Evolutionary conservation across 2,797 vertebrate species (phyloP), one percentile per base, ranked within the genome.

Genomic region (Clarias laeviceps): DNA sequence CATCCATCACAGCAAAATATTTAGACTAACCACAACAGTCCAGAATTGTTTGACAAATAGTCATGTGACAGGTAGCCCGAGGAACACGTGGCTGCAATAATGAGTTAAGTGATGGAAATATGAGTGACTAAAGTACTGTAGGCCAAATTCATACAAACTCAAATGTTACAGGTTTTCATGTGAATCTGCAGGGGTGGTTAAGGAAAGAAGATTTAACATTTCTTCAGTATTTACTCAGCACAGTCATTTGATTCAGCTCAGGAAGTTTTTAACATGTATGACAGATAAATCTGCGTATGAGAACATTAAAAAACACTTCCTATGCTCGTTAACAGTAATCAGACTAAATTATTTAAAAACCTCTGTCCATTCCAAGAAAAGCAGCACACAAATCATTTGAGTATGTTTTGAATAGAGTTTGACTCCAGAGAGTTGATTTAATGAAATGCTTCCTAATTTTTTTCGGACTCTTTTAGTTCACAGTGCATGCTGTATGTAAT

Each of bases 251-350:
- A 87, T 29, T 89, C 84, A 59, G 87, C 82, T 82, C 76, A 77
- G 72, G 87, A 76, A 61, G 76, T 80, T 57, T 82, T 82, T 50
- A 66, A 84, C 80, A 56, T 32, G 76, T 64, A 85, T 84, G 89
- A 88, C 87, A 89, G 90, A 92, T 90, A 82, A 82, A 91, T 89
- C 89, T 82, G 87, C 80, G 84, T 83, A 80, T 70, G 83, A 87
- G 84, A 62, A 87, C 85, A 88, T 91, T 88, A 90, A 89, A 91
- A 62, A 62, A 62, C 82, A 80, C 87, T 90, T 92, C 90, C 89
- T 86, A 64, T 89, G 84, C 84, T 91, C 92, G 88, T 93, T 92
- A 92, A 89, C 54, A 80, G 88, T 88, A 93, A 94, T 94, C 92
- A 93, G 82, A 90, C 86, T 78, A 89, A 92, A 89, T 92, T 91